Base-by-base conservation (phyloP, 2,797 vertebrate genomes). In the Loriculus beryllinus region DNA sequence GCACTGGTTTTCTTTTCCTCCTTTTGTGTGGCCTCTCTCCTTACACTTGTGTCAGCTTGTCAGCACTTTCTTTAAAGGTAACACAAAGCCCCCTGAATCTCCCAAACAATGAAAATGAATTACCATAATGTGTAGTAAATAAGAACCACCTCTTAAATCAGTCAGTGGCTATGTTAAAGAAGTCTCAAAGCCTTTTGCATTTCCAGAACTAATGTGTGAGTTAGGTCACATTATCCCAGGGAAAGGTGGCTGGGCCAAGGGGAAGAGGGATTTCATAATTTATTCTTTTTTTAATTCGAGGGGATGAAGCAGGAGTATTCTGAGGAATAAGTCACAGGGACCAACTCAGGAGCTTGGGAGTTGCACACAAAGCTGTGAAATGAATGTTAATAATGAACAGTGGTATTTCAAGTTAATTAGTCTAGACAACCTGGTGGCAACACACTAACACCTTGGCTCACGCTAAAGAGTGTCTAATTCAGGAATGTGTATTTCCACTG, bases 51-150 rank as follows among this genome's bases (percentile, higher is more conserved):
- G 75, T 75, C 85, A 93, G 54, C 90, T 91, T 97, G 94, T 94
- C 96, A 96, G 75, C 96, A 95, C 92, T 87, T 95, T 93, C 86
- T 75, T 90, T 88, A 93, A 94, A 95, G 91, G 95, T 93, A 96
- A 95, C 71, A 82, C 79, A 94, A 95, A 86, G 82, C 65, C 47
- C 48, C n/a, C 52, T 82, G 86, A 93, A 95, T 92, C 74, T 90
- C 80, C 75, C 80, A 91, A 90, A 90, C 86, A 96, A 95, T 89
- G 82, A 95, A 96, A 96, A 95, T 81, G 75, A 87, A 95, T 95
- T 82, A 91, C 89, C 67, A 79, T 95, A 88, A 92, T 60, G 68
- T 79, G 57, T 82, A 92, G 95, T 94, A 95, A 96, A 95, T 95
- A 96, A 85, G 64, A 96, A 80, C 71, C n/a, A 35, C 84, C 90